Conservation (phyloP, 1,140 invertebrate genomes). For the Riptortus pedestris region DNA sequence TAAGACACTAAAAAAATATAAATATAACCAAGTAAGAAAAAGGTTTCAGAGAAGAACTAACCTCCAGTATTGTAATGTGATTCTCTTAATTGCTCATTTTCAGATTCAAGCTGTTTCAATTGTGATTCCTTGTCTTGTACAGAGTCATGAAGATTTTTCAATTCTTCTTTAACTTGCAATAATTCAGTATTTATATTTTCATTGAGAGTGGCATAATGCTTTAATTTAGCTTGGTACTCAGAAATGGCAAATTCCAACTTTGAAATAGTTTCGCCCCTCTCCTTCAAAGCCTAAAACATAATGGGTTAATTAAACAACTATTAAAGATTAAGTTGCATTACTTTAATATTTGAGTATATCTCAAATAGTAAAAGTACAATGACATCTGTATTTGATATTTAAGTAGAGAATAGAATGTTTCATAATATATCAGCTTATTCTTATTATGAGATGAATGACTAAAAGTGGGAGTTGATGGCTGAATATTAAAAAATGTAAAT, state of each 20-base stretch:
- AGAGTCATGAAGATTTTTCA: conserved; percentile 16
- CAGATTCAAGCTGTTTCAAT: conserved; percentile 24
- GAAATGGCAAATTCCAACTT: conserved; percentile 23
- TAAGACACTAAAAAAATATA: no score
- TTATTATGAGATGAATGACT: no score
- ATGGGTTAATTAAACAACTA: background rate
- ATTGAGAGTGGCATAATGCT: background rate
- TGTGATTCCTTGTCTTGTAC: conserved; percentile 16
- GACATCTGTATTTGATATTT: background rate
- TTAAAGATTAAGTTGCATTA: background rate
- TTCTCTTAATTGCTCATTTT: conserved; percentile 21
- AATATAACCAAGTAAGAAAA: no score
- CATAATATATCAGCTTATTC: no score
- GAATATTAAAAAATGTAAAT: no score
- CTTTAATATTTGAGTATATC: background rate
- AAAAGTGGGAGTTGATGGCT: no score
- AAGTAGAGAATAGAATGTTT: no score
- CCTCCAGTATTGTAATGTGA: conserved; percentile 7
- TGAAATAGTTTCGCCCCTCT: conserved; percentile 28
- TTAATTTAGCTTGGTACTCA: conserved; percentile 22
- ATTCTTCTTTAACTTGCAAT: background rate
- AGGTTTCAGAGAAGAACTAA: no score
- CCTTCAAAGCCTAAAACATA: conserved; percentile 27
- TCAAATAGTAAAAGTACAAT: no score
- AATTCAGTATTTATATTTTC: conserved; percentile 13